phyloP scores from a whole-genome alignment of 2,888 invertebrate genomes.

The Flexamia atlantica region DNA sequence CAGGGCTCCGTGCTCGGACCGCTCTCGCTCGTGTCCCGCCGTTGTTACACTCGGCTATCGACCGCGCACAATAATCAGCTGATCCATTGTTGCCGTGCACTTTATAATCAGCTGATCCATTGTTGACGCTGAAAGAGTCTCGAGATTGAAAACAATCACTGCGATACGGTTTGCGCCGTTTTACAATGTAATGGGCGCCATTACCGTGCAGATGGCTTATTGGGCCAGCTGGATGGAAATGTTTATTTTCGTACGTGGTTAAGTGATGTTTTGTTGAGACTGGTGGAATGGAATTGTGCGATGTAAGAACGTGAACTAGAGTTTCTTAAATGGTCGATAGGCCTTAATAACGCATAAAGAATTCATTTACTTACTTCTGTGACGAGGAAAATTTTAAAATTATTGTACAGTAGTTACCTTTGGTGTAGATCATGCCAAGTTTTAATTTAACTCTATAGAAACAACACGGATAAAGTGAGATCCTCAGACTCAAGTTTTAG shows the following conservation, averaged over 20 bases:
- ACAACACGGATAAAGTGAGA: too few relatives aligned
- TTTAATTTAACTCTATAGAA: too few relatives aligned
- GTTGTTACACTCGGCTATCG: not conserved
- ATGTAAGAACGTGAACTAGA: too few relatives aligned
- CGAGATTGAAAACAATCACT: conserved; percentile 50
- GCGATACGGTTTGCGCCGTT: conserved; percentile 43
- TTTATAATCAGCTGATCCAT: conserved; percentile 49
- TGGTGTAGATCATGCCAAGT: too few relatives aligned
- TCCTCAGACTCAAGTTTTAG: too few relatives aligned
- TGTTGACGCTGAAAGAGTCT: conserved; percentile 30
- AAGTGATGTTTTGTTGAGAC: not conserved
- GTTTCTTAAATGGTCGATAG: too few relatives aligned
- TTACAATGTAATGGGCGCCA: conserved; percentile 21
- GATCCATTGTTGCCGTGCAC: conserved; percentile 37
- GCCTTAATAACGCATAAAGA: too few relatives aligned
- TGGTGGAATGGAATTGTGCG: not conserved
- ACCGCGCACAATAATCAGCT: not conserved
- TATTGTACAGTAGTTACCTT: too few relatives aligned
- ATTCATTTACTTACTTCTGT: too few relatives aligned
- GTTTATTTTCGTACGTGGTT: conserved; percentile 17
- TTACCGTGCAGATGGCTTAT: conserved; percentile 8
- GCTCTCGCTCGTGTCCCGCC: not conserved
- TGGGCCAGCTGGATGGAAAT: conserved; percentile 3
- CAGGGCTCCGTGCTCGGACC: conserved; percentile 31
- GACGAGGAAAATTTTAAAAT: too few relatives aligned